Evolutionary conservation across 2,797 vertebrate species (phyloP), one percentile per base, ranked within the genome.

Genomic region (Aulostomus chinensis): DNA sequence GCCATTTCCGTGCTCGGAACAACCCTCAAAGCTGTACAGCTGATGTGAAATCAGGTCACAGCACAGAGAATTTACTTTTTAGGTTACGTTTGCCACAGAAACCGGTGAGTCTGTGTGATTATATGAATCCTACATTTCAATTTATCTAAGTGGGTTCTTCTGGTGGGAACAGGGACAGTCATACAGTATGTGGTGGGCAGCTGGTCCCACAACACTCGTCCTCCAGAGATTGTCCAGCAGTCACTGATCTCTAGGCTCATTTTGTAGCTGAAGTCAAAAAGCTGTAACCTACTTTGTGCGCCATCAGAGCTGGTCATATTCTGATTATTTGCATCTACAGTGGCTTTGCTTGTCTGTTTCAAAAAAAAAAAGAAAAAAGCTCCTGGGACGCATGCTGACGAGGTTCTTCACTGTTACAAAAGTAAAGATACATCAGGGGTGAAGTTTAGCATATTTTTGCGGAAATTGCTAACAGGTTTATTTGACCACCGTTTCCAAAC

Each of bases 171-270:
- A 53, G 33, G 32, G 49, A 25, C 21, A 28, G 45, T 53, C 31
- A 26, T n/a, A n/a, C n/a, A n/a, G n/a, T 33, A 30, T 43, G 56
- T 22, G 36, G 35, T 47, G 64, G 80, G 55, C 81, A 85, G 71
- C 77, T 81, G 78, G 64, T 81, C 47, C 31, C 49, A 63, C 60
- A 76, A 64, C 72, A 64, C 58, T 58, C 63, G 76, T 83, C 72
- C 73, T 61, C 37, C 32, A 20, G 48, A 40, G 35, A 22, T 26
- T 16, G 49, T n/a, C 42, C 67, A 60, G 69, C 48, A 78, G 63
- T 41, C 25, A 54, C 46, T 56, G 42, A 34, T 57, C 57, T 62
- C 53, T 39, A 50, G 57, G 60, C 40, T 64, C 56, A 42, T 64
- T 59, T 58, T 14, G 28, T 40, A 9, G 54, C 52, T 32, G 10